Evolutionary conservation across 2,888 invertebrate species (phyloP), one percentile per base, ranked within the genome.

Genomic region (Encarsia formosa): DNA sequence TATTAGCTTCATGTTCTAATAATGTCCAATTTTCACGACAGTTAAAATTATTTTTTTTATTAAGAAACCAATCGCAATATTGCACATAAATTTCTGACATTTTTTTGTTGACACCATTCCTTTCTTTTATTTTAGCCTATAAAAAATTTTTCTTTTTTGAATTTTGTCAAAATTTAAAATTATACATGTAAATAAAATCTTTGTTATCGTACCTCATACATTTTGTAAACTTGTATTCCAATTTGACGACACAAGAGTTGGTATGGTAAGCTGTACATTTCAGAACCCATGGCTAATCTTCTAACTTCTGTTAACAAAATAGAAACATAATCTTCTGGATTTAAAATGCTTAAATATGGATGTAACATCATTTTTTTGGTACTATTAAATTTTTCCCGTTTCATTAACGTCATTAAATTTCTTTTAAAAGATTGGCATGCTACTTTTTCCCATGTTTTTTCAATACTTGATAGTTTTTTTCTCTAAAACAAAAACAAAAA

Each of bases 251-350:
- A 83, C 43, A 92, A 71, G 51, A 80, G 70, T 43, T 77, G 77
- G 2, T 87, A 78, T 0, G 85, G 81, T 0, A 86, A 86, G 69
- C 89, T 90, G 71, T 84, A 90, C 0, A 85, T 84, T 68, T 90
- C 90, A 0, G 90, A 91, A 5, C 88, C 87, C 63, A 85, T 83
- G 0, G 86, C 85, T 11, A 91, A 66, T 62, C 80, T 83, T 61
- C 79, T 81, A 6, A 89, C 79, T 72, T 91, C 89, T 49, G 81
- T 77, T 62, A 88, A 75, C 37, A 88, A 79, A 43, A 86, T 78
- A 41, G 84, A 77, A 3, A 86, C 77, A 64, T 84, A 76, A 51
- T 75, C 71, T 52, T 75, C 64, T 43, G 78, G 78, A 59, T 81
- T 76, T 49, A 91, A 71, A 2, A 84, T 79, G 60, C 79, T 80